Conservation (phyloP, 2,113 vertebrate genomes). For the Leptosomus discolor region DNA sequence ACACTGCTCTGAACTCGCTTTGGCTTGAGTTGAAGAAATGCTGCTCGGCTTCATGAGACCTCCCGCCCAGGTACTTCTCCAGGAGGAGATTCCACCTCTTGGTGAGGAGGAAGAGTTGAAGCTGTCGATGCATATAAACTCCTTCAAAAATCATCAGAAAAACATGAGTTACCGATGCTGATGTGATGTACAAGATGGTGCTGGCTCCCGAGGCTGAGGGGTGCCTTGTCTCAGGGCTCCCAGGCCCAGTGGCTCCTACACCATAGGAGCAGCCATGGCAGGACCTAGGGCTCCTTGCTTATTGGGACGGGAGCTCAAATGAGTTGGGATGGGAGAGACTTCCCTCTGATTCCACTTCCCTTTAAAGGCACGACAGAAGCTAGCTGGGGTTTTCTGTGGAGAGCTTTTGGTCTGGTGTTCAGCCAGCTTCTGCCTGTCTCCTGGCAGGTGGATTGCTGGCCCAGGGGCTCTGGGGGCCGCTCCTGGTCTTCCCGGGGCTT, state of each 20-base stretch:
- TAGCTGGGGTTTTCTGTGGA: neutral
- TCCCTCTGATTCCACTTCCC: neutral
- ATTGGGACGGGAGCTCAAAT: neutral
- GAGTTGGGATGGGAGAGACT: neutral
- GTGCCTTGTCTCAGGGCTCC: rapidly evolving
- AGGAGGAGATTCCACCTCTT: neutral
- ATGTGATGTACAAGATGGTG: neutral
- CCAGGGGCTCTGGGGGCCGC: neutral
- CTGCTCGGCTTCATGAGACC: neutral
- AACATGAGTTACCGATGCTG: rapidly evolving
- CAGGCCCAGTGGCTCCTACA: neutral
- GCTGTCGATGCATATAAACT: neutral
- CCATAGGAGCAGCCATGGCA: rapidly evolving
- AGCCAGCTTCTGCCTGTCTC: neutral
- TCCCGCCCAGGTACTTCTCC: neutral
- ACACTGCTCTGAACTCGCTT: neutral
- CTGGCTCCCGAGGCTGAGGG: neutral
- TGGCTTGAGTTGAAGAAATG: neutral
- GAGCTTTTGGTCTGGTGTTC: neutral
- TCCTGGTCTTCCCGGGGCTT: neutral
- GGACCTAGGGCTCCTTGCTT: neutral
- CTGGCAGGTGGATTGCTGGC: neutral
- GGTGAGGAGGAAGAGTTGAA: neutral
- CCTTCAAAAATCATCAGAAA: neutral
- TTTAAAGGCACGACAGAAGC: neutral